phyloP scores from a whole-genome alignment of 2,797 vertebrate species.

The Pristis pectinata region DNA sequence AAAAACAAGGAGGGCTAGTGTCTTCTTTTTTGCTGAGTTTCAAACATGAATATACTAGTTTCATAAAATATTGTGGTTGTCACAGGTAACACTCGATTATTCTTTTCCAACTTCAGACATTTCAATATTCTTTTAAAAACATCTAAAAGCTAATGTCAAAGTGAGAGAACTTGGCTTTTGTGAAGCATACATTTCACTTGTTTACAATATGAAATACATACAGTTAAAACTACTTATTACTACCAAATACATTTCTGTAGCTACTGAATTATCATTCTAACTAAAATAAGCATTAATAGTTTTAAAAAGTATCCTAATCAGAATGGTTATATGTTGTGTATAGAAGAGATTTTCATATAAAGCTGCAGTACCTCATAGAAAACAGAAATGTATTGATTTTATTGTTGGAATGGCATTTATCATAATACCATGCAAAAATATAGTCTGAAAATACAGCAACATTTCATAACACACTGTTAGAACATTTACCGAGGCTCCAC shows the following conservation, averaged over 20 bases:
- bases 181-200: not conserved
- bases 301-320: not conserved
- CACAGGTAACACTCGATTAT: not conserved
- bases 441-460: conserved; percentile 28
- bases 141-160: not conserved
- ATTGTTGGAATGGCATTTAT: conserved; percentile 34
- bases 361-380: conserved; percentile 33
- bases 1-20: not conserved
- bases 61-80: not conserved
- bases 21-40: not conserved
- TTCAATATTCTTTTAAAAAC: not conserved
- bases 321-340: not conserved
- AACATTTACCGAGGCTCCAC: conserved; percentile 33
- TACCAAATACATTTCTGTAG: not conserved
- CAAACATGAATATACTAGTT: not conserved
- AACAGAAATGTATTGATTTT: not conserved
- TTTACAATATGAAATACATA: not conserved
- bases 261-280: not conserved
- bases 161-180: not conserved
- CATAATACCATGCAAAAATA: conserved; percentile 28
- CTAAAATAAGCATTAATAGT: not conserved
- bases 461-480: conserved; percentile 27
- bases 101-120: not conserved
- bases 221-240: not conserved
- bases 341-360: not conserved